Conservation (phyloP, 2,113 vertebrate species). For the Cavia aperea region DNA sequence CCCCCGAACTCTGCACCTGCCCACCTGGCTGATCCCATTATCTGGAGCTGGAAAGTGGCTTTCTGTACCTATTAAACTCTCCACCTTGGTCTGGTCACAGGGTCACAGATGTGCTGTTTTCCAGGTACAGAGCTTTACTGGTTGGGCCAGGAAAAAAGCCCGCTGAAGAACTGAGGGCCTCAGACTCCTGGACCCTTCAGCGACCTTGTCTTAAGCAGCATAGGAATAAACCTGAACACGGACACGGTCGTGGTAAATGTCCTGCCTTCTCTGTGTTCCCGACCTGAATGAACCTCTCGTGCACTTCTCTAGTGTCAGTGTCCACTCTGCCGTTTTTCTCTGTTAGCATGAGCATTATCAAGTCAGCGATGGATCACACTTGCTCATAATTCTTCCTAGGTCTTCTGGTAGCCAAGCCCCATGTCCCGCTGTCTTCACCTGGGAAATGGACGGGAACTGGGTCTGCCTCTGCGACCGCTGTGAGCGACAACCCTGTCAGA, state of each 20-base stretch:
- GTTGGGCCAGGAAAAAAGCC: not conserved
- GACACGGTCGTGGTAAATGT: accelerated
- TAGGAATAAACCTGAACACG: not conserved
- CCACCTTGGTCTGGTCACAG: not conserved
- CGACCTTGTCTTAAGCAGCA: not conserved
- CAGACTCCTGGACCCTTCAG: not conserved
- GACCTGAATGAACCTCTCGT: not conserved
- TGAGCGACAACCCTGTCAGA: accelerated
- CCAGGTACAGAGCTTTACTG: not conserved
- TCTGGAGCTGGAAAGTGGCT: not conserved
- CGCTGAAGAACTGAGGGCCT: not conserved
- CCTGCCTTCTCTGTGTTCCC: not conserved
- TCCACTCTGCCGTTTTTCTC: not conserved
- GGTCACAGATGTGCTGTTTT: not conserved
- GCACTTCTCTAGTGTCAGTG: accelerated
- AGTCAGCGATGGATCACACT: not conserved
- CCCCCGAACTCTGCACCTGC: not conserved
- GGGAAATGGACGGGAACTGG: not conserved
- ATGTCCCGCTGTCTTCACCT: not conserved
- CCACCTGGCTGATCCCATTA: not conserved
- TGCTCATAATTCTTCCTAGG: not conserved
- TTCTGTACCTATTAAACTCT: not conserved
- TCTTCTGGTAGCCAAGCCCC: not conserved
- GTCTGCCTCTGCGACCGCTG: accelerated
- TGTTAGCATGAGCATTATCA: not conserved